Conservation (phyloP, 2,113 vertebrate genomes). For the Carettochelys insculpta region DNA sequence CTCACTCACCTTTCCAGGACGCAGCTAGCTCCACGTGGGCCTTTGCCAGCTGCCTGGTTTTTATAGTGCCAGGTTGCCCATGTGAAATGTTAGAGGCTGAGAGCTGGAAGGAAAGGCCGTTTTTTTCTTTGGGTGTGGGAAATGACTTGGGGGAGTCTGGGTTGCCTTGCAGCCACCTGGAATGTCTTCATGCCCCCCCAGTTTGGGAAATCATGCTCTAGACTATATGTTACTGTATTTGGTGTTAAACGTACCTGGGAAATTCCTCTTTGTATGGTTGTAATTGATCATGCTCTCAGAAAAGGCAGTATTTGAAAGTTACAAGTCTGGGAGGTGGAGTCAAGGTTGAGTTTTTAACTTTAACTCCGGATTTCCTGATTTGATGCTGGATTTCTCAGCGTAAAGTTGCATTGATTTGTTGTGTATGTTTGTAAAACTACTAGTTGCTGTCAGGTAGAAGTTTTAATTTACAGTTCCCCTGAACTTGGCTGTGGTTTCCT, state of each 20-base stretch:
- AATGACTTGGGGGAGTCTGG: too few species aligned
- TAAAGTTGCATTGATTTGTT: neutral
- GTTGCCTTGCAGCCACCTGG: too few species aligned
- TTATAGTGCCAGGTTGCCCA: too few species aligned
- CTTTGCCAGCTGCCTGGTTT: too few species aligned
- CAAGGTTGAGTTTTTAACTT: neutral
- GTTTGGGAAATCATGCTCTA: too few species aligned
- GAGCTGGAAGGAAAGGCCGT: too few species aligned
- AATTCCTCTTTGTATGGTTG: accelerated
- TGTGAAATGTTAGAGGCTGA: too few species aligned
- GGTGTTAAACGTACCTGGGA: neutral
- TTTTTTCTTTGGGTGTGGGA: too few species aligned
- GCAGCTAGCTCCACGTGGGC: too few species aligned
- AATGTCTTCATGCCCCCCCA: too few species aligned
- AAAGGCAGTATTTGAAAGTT: neutral
- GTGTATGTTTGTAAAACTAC: neutral
- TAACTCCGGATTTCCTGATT: neutral
- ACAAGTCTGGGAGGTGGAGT: accelerated
- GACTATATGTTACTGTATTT: neutral
- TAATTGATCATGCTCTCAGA: neutral
- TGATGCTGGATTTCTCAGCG: neutral
- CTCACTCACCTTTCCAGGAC: too few species aligned
- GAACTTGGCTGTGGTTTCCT: neutral
- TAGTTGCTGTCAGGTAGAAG: neutral
- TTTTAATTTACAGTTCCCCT: neutral